phyloP scores from a whole-genome alignment of 2,797 vertebrate species.

The Enteromius afrohamiltoni region DNA sequence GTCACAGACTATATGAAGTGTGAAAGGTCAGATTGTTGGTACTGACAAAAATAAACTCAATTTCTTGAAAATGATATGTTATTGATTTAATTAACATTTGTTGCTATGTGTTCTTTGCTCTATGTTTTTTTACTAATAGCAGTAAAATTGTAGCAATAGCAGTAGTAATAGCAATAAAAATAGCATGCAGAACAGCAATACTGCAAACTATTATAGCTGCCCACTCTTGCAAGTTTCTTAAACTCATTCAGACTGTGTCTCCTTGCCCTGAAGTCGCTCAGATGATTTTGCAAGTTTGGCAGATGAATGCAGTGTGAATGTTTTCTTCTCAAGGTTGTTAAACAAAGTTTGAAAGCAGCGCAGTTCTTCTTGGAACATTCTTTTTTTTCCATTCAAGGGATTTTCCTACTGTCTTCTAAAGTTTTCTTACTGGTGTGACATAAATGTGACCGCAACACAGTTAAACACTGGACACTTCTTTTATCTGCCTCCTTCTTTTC shows the following conservation, averaged over 20 bases:
- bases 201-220: background rate
- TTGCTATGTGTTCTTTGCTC: background rate
- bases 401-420: constrained; percentile 20
- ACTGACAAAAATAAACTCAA: background rate
- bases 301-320: background rate
- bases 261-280: background rate
- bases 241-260: background rate
- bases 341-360: constrained; percentile 5
- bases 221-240: background rate
- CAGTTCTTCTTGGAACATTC: background rate
- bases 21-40: background rate
- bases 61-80: background rate
- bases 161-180: background rate
- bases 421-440: background rate
- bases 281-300: background rate
- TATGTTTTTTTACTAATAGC: background rate
- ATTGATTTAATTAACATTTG: background rate
- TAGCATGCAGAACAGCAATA: background rate
- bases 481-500: background rate
- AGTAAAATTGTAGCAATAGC: background rate
- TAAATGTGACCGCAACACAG: constrained; percentile 13
- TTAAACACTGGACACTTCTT: background rate
- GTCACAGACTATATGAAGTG: background rate
- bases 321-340: constrained; percentile 19
- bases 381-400: background rate